Conservation (phyloP, 2,113 vertebrate genomes). For the Gracilinanus agilis region DNA sequence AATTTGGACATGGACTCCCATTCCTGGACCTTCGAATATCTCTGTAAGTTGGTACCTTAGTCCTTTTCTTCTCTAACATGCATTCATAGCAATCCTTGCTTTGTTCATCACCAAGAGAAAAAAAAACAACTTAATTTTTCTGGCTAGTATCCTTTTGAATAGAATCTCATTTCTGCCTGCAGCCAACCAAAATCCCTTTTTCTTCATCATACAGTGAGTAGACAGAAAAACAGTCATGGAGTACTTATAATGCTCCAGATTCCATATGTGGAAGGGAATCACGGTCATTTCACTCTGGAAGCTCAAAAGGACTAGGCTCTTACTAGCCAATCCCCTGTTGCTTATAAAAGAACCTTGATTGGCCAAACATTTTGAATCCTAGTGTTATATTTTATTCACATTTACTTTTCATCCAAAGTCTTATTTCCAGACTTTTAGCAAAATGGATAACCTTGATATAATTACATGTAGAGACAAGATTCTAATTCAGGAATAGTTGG, state of each 20-base stretch:
- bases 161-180: background rate
- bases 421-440: background rate
- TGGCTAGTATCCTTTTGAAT: background rate
- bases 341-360: background rate
- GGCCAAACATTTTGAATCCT: background rate
- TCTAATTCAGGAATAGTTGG: background rate
- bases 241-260: background rate
- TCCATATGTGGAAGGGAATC: background rate
- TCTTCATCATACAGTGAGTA: background rate
- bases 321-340: background rate
- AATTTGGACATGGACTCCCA: background rate
- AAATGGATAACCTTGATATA: background rate
- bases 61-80: background rate
- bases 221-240: background rate
- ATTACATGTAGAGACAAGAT: background rate
- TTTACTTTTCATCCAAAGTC: background rate
- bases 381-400: background rate
- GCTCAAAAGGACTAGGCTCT: background rate
- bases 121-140: background rate
- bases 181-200: background rate
- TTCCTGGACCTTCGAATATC: background rate
- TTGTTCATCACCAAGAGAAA: background rate
- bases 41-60: background rate
- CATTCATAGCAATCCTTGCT: background rate
- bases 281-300: background rate